Base-by-base conservation (phyloP, 2,113 vertebrate species). In the Mirza zaza region DNA sequence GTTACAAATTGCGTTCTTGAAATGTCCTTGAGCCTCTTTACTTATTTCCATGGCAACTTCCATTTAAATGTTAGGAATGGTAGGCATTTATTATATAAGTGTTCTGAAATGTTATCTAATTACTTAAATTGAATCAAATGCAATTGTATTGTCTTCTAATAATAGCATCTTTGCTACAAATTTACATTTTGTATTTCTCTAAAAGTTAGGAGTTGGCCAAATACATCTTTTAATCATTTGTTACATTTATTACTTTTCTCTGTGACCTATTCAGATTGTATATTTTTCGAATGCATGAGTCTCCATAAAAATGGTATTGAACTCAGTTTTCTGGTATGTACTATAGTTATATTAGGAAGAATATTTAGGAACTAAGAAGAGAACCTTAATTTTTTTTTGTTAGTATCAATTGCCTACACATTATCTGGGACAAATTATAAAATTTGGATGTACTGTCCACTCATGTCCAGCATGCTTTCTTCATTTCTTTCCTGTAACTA, bases 21-120 rank as follows among this genome's bases (percentile, higher is more conserved):
- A 79, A 65, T 85, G 23, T 70, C 15, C 79, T 84, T 90, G 57
- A 81, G 20, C 0, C 45, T 7, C 70, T 97, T 95, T 50, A 67
- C 3, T 77, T 94, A 86, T 91, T 97, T 29, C 17, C 93, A 25
- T 86, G 79, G 29, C 29, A 97, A 81, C 2, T 63, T 52, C 68
- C 50, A 86, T 67, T 93, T 71, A 71, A 15, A 10, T 0, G 2
- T 83, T 96, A 92, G 50, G 82, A 91, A 87, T 3, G 75, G 63
- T 32, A 96, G 79, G 39, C 32, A 93, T 95, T 45, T 20, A 55
- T 55, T 55, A 55, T 77, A 13, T 0, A 68, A 73, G 42, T 8
- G 71, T 93, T 83, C 83, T 63, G 59, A 75, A 68, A n/a, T 95
- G 63, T 48, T 90, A 68, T 8, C 59, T 90, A n/a, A 36, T 45